Percentiles rank a stretch among this genome's conserved stretches.
Conservation (phyloP, 1,140 invertebrate species). For the Macrobrachium rosenbergii region DNA sequence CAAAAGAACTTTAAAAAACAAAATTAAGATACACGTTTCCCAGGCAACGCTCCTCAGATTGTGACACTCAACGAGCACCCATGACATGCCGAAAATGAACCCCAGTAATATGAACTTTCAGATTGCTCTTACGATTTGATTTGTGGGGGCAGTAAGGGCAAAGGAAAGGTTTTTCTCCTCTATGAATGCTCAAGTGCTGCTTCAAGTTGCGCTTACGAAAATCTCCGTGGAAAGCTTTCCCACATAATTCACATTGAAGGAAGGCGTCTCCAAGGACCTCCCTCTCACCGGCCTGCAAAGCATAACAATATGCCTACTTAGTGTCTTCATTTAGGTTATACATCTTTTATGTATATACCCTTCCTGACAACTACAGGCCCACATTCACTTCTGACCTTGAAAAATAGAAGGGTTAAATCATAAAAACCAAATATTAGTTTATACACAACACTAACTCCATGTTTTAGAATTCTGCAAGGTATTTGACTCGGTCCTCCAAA, state of each 20-base stretch:
- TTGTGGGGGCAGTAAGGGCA: slow-evolving; percentile 80
- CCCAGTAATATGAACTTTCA: slow-evolving; percentile 72
- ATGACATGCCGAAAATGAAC: slow-evolving; percentile 47
- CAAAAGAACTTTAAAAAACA: slow-evolving; percentile 12
- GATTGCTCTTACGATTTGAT: slow-evolving; percentile 82
- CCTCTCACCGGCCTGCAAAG: slow-evolving; percentile 60
- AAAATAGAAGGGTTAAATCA: too few relatives aligned
- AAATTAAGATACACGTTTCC: slow-evolving; percentile 11
- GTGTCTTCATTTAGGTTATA: slow-evolving; percentile 35
- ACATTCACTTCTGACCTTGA: too few relatives aligned
- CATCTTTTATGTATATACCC: too few relatives aligned
- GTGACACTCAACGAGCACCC: slow-evolving; percentile 37
- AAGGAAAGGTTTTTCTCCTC: slow-evolving; percentile 88
- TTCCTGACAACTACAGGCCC: too few relatives aligned
- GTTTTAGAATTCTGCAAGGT: too few relatives aligned
- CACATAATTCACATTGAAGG: slow-evolving; percentile 69
- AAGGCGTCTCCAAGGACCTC: slow-evolving; percentile 55
- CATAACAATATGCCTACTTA: slow-evolving; percentile 57
- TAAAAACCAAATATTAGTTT: too few relatives aligned
- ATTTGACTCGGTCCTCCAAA: too few relatives aligned
- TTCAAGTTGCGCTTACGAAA: slow-evolving; percentile 77
- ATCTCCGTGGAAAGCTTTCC: slow-evolving; percentile 70
- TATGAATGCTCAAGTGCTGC: slow-evolving; percentile 85
- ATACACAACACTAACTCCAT: too few relatives aligned
- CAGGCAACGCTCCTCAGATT: too few relatives aligned